Evolutionary conservation across 2,888 invertebrate genomes (phyloP).

Genomic region (Desoria tigrina): DNA sequence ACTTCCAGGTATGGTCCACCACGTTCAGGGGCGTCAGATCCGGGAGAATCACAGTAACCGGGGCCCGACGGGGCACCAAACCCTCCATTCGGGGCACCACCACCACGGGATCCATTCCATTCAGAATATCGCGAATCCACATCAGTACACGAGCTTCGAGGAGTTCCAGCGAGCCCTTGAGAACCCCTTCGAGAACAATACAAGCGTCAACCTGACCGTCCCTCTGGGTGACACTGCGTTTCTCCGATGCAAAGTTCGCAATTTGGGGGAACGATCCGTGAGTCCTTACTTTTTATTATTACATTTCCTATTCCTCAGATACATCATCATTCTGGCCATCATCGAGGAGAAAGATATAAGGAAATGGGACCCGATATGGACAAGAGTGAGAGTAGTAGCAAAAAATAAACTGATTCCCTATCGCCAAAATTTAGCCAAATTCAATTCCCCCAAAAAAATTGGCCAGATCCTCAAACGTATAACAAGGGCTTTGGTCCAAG

Average conservation of each 20-base stretch:
- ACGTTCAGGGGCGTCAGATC: conserved; percentile 48
- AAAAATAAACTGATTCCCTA: too few species aligned
- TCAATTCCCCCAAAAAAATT: too few species aligned
- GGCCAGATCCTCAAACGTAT: too few species aligned
- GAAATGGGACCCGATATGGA: too few species aligned
- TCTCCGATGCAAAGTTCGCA: conserved; percentile 75
- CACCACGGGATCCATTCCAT: conserved; percentile 17
- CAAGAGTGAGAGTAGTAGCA: too few species aligned
- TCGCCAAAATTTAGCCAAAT: too few species aligned
- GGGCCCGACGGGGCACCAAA: conserved; percentile 21
- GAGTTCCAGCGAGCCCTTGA: conserved; percentile 13
- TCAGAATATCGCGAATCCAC: conserved; percentile 13
- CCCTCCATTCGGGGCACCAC: conserved; percentile 17
- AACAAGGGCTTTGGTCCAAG: too few species aligned
- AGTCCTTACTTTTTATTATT: conserved; percentile 54
- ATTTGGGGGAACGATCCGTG: conserved; percentile 72
- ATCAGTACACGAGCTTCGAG: conserved; percentile 26
- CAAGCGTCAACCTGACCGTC: conserved; percentile 71
- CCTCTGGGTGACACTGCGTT: conserved; percentile 76
- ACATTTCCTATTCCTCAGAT: too few species aligned
- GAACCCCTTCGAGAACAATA: conserved; percentile 65
- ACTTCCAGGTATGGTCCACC: conserved; percentile 46
- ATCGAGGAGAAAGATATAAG: too few species aligned
- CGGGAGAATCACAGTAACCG: conserved; percentile 12
- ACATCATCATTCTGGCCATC: too few species aligned